Evolutionary conservation across 2,888 invertebrate species (phyloP), one percentile per base, ranked within the genome.

Genomic region (Lysandra coridon): DNA sequence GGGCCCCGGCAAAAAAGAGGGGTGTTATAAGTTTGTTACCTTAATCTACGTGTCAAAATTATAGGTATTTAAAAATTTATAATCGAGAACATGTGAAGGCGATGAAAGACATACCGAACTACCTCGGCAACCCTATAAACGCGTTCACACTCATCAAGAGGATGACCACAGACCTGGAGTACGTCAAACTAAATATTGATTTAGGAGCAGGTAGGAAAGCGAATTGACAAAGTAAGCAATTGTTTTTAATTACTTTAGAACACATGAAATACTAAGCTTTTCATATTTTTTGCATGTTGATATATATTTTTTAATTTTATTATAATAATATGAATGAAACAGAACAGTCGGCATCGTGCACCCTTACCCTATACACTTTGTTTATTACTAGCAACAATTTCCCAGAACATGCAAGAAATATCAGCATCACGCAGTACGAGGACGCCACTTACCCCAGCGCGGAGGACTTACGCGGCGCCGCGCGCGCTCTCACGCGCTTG

Each of bases 391-490:
- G 62, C 23, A 62, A 62, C 62, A 62, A 62, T 62, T 81, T 88
- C 88, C 73, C 87, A 97, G 97, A 96, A 80, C 97, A 97, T 86
- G 95, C 97, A 83, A 96, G 96, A 83, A 98, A 98, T 88, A 95
- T 98, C 83, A 97, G 97, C 37, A 96, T 95, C 86, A 14, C 80
- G 40, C 80, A 81, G 83, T 96, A 97, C 79, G 95, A 94, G 79
- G 96, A 96, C 81, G 95, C 98, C 82, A 97, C 97, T 89, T 98
- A 99, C 88, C 99, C 99, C 0, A 97, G 97, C 0, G 96, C 98
- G 82, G 99, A 99, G 91, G 99, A 99, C 91, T 93, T 99, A 81
- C 97, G 97, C 85, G 99, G 99, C 0, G 99, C 99, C 10, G 99
- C 99, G 4, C 97, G 97, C 79, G 99, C 99, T 0, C 95, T 99